These are phyloP conservation scores for Nephotettix cincticeps DNA, from an alignment of 1,140 invertebrate genomes.

Conservation along the genomic window DNA sequence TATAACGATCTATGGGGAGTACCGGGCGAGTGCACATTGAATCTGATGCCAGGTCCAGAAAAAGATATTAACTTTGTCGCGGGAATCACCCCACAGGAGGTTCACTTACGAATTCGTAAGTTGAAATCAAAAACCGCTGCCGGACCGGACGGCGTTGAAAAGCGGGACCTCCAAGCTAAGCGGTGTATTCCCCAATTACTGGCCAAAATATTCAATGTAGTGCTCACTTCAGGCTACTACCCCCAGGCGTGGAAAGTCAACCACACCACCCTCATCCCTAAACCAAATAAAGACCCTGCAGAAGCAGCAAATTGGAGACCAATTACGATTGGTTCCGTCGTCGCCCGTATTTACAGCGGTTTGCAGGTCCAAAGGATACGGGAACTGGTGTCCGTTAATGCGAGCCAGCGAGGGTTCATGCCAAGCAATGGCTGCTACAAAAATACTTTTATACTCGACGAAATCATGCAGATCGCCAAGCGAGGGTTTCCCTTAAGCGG, in stretches of 20 bases:
- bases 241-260: conserved; percentile 34
- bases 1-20: not conserved
- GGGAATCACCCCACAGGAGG: not conserved
- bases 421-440: conserved; percentile 31
- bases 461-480: not conserved
- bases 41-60: not conserved
- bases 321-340: conserved; percentile 36
- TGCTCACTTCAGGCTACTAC: not conserved
- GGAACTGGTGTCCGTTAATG: not conserved
- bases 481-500: not conserved
- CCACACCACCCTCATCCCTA: conserved; percentile 39
- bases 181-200: not conserved
- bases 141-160: not conserved
- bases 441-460: conserved; percentile 28
- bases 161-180: not conserved
- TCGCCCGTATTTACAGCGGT: conserved; percentile 30
- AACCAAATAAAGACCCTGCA: conserved; percentile 31
- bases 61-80: not conserved
- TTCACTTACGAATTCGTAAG: not conserved
- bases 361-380: conserved; percentile 19
- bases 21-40: not conserved
- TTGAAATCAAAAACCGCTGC: not conserved
- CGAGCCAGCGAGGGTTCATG: conserved; percentile 37
- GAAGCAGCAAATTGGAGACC: conserved; percentile 37
- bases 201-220: conserved; percentile 25